Percentiles rank a stretch among this genome's conserved stretches.
Evolutionary conservation across 2,888 invertebrate species (phyloP).

Genomic region (Phymatocera aterrima): DNA sequence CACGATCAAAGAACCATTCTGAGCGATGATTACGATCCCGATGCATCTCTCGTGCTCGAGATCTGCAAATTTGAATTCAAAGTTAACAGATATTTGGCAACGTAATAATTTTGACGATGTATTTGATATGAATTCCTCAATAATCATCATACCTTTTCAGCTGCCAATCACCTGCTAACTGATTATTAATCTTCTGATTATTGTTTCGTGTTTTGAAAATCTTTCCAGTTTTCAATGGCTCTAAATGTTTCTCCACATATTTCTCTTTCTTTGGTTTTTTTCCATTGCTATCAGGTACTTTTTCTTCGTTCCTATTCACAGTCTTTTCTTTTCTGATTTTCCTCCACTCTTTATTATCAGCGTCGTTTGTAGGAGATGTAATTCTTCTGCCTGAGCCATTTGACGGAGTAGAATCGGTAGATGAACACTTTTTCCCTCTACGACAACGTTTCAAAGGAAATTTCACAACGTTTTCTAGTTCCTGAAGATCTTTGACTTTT

Average conservation of each 20-base stretch:
- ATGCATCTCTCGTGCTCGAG: constrained; percentile 51
- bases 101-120: neutral
- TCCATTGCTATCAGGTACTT: neutral
- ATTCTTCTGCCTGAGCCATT: neutral
- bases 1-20: constrained; percentile 56
- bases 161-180: constrained; percentile 50
- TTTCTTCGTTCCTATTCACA: constrained; percentile 32
- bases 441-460: neutral
- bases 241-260: constrained; percentile 22
- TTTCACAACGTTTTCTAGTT: neutral
- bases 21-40: constrained; percentile 52
- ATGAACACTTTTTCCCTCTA: constrained; percentile 12
- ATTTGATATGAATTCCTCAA: neutral
- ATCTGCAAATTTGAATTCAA: constrained; percentile 37
- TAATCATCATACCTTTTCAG: constrained; percentile 48
- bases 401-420: neutral
- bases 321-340: constrained; percentile 49
- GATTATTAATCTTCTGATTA: constrained; percentile 43
- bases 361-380: neutral
- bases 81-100: neutral
- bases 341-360: constrained; percentile 7
- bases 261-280: constrained; percentile 1
- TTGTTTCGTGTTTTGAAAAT: constrained; percentile 38
- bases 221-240: constrained; percentile 44
- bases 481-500: neutral